Base-by-base conservation (phyloP, 2,888 invertebrate species). In the Cenopis cana region DNA sequence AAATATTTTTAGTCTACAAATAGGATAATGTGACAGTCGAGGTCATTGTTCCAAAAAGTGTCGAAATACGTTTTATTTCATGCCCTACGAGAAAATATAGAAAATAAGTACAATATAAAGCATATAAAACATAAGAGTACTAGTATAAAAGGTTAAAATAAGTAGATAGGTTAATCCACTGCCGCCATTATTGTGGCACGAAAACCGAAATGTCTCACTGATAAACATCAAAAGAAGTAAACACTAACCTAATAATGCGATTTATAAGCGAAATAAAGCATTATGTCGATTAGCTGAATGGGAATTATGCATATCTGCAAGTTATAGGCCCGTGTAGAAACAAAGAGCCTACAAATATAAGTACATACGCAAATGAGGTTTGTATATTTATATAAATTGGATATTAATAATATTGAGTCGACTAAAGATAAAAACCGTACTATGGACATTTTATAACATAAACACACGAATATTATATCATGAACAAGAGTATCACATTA, bases 401-500 rank as follows among this genome's bases (percentile, higher is more conserved):
- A 68, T 75, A 79, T 54, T 68, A 77, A 73, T 69, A 79, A 76
- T 81, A 80, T 78, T 85, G 80, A 86, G 80, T 79, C 78, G 81
- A 81, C 72, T 74, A 74, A 52, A 61, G 50, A 73, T 73, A 76
- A 76, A 76, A 74, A 55, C 74, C 52, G 46, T 72, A 74, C 41
- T 79, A 74, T 65, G 69, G 59, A 20, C 55, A 67, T 76, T 73
- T 74, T 72, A 73, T 69, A 70, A 64, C 74, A 64, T 68, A 76
- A 81, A 81, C 80, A 79, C 75, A 84, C 78, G 72, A 72, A 80
- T 76, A 93, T 91, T 94, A 93, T 74, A 79, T 73, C 76, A 76
- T 78, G 82, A 82, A 80, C 81, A 81, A 94, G 94, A 94, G 94
- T 94, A 95, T 94, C 94, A 93, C 93, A 94, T 93, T 89, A 92